These are phyloP conservation scores for Harmothoe impar DNA, from an alignment of 2,888 invertebrate genomes.

Conservation along the genomic window DNA sequence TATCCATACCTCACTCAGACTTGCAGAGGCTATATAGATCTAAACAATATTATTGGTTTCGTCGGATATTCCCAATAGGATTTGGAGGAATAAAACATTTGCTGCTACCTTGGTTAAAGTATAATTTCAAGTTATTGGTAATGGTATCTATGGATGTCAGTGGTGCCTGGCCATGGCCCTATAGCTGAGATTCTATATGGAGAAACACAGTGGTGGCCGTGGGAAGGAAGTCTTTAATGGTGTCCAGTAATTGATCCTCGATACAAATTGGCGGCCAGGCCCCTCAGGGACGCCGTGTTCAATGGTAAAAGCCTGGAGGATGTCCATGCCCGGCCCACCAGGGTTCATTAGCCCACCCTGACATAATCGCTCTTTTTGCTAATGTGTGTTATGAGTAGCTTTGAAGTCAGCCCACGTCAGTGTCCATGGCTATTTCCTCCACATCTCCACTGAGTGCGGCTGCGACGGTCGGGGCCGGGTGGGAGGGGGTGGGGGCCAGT, in stretches of 20 bases:
- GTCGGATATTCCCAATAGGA: no score
- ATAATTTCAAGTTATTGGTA: no score
- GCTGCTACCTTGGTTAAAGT: no score
- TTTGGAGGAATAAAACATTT: no score
- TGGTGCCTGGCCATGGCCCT: no score
- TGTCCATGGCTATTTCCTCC: slow-evolving; percentile 51
- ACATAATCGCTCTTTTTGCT: slow-evolving; percentile 49
- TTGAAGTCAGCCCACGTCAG: slow-evolving; percentile 46
- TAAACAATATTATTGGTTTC: no score
- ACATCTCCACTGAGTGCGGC: slow-evolving; percentile 52
- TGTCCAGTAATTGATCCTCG: slow-evolving; percentile 20
- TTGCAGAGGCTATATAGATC: no score
- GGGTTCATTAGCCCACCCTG: slow-evolving; percentile 45
- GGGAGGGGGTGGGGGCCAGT: background rate
- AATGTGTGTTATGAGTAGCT: slow-evolving; percentile 49
- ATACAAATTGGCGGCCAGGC: slow-evolving; percentile 1
- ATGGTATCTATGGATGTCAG: no score
- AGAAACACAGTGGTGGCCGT: background rate
- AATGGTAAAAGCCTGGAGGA: slow-evolving; percentile 39
- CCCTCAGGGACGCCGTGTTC: slow-evolving; percentile 6
- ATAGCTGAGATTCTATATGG: background rate
- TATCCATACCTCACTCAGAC: no score
- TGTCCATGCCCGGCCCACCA: slow-evolving; percentile 37
- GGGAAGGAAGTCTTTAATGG: slow-evolving; percentile 17
- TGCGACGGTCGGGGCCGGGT: background rate